Evolutionary conservation across 2,797 vertebrate species (phyloP).

Genomic region (Tangara arthus): DNA sequence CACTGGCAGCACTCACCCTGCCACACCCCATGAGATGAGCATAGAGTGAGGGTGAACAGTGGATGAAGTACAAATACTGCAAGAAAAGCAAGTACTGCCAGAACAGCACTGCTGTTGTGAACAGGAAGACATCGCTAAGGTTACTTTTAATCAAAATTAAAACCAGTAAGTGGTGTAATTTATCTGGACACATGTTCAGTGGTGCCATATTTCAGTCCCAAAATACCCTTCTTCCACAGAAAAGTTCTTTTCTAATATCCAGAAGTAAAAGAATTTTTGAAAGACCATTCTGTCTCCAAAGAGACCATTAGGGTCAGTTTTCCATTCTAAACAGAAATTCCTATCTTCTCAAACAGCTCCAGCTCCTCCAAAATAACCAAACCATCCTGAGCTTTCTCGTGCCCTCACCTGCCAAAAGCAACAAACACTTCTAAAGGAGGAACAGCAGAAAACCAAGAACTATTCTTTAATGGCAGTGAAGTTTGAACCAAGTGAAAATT

Average conservation of each 20-base stretch:
- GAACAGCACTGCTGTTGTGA: neutral
- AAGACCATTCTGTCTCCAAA: constrained; percentile 34
- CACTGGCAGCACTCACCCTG: neutral
- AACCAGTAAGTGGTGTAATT: neutral
- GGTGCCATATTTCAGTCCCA: neutral
- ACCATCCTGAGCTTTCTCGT: neutral
- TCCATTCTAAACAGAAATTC: constrained; percentile 36
- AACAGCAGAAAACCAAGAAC: neutral
- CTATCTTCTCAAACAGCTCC: constrained; percentile 8
- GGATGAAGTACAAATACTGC: neutral
- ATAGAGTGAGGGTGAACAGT: no score
- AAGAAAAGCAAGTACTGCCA: neutral
- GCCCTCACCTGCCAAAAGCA: constrained; percentile 26
- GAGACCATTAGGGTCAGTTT: constrained; percentile 20
- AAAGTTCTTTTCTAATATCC: neutral
- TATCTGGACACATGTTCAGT: neutral
- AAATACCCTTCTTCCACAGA: neutral
- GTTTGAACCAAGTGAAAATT: neutral
- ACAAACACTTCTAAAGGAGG: neutral
- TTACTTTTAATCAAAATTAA: neutral
- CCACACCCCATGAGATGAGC: no score
- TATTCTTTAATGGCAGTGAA: neutral
- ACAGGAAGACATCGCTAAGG: neutral
- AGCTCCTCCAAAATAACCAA: constrained; percentile 57
- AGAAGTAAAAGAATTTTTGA: neutral